phyloP scores from a whole-genome alignment of 2,113 vertebrate species.

The Lanius ludovicianus region DNA sequence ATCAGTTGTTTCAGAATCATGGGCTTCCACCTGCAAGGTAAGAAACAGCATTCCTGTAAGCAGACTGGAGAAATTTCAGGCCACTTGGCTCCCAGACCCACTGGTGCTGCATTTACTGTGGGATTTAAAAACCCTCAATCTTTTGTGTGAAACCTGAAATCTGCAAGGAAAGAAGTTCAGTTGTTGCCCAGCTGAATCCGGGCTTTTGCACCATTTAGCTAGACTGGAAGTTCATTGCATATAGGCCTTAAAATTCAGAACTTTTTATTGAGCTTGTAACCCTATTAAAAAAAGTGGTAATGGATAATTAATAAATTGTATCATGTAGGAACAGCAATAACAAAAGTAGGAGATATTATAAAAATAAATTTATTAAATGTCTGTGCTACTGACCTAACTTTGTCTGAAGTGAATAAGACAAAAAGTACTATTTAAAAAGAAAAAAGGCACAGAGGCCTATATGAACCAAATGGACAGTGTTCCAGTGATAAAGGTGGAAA shows the following conservation, averaged over 20 bases:
- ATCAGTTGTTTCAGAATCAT: background rate
- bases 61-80: background rate
- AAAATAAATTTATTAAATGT: background rate
- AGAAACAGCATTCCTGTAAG: background rate
- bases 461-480: background rate
- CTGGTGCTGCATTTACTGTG: background rate
- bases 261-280: background rate
- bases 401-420: background rate
- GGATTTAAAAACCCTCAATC: background rate
- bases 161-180: background rate
- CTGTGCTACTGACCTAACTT: background rate
- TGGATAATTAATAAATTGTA: background rate
- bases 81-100: background rate
- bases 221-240: background rate
- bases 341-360: background rate
- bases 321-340: background rate
- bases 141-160: background rate
- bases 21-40: background rate
- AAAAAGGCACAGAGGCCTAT: background rate
- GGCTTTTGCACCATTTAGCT: background rate
- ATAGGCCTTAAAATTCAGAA: background rate
- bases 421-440: background rate
- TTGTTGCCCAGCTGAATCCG: background rate
- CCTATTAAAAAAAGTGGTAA: background rate
- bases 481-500: background rate